Conservation (phyloP, 2,797 vertebrate genomes). For the Hypotaenidia philippensis region DNA sequence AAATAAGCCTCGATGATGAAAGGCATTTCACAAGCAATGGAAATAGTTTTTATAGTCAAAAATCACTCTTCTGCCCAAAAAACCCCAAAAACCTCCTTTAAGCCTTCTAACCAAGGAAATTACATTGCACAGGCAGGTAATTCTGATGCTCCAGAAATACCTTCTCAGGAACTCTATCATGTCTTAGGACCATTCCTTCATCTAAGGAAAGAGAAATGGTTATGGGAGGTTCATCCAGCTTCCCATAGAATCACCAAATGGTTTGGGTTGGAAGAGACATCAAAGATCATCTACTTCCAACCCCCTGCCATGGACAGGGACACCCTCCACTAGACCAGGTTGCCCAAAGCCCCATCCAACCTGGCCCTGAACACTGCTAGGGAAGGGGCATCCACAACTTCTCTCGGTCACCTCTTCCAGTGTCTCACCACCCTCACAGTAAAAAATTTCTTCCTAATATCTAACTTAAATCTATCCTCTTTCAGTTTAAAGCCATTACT, state of each 20-base stretch:
- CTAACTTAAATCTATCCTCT: too few species aligned
- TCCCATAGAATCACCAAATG: background rate
- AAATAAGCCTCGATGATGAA: background rate
- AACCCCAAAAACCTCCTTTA: background rate
- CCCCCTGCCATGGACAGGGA: too few species aligned
- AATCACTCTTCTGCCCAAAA: background rate
- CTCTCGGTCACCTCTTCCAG: too few species aligned
- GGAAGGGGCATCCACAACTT: too few species aligned
- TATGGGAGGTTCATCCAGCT: background rate
- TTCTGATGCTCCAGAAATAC: background rate
- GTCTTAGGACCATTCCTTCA: background rate
- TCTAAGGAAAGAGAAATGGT: background rate
- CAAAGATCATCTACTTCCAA: too few species aligned
- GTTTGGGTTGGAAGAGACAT: too few species aligned
- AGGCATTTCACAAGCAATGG: background rate
- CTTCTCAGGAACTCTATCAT: background rate
- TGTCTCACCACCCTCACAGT: too few species aligned
- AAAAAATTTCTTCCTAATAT: too few species aligned
- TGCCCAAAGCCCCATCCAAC: too few species aligned
- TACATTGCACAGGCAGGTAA: background rate
- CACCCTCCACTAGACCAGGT: too few species aligned
- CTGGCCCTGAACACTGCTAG: too few species aligned
- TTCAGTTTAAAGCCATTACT: too few species aligned
- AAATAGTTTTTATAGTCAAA: background rate
- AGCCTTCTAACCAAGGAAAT: background rate